Base-by-base conservation (phyloP, 2,888 invertebrate species). In the Strigamia transsilvanica region DNA sequence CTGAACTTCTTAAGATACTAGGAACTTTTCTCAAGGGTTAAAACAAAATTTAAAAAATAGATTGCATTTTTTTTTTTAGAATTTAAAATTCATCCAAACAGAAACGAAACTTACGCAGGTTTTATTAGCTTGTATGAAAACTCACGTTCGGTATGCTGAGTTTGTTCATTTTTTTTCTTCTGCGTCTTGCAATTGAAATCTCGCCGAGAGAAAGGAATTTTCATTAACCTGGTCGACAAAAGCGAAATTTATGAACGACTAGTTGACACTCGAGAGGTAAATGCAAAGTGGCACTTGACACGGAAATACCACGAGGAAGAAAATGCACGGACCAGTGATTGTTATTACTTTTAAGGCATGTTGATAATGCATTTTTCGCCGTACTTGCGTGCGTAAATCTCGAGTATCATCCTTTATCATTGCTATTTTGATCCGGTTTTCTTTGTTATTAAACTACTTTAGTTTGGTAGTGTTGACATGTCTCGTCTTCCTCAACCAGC, bases 181-280 rank as follows among this genome's bases (percentile, higher is more conserved):
- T 51, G 6, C 51, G n/a, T 51, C n/a, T 13, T 18, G 51, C 51
- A 51, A 51, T 51, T 51, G 51, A 18, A 51, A 51, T 51, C 51
- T 13, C 51, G 51, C 12, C 51, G 51, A 51, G 51, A 18, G 51
- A 51, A 51, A 51, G 51, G 51, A 51, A 51, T 51, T 51, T 51
- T 51, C 51, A 51, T 51, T 51, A 51, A 51, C 51, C 51, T 51
- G 51, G 51, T 51, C 18, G 51, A 18, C 51, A 51, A 51, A 51
- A 13, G 51, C 51, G 38, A 6, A 51, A 51, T 51, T 51, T 51
- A 51, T 51, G 18, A 18, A 51, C 51, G 51, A 51, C 10, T 51
- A n/a, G 38, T 51, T 51, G 51, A 18, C 51, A 51, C 51, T 51
- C n/a, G 51, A 51, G 15, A 51, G 51, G 51, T 51, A 51, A 51